Percentiles rank a stretch among this genome's conserved stretches.
phyloP scores from a whole-genome alignment of 2,888 invertebrate species.

The Lasioglossum vierecki region DNA sequence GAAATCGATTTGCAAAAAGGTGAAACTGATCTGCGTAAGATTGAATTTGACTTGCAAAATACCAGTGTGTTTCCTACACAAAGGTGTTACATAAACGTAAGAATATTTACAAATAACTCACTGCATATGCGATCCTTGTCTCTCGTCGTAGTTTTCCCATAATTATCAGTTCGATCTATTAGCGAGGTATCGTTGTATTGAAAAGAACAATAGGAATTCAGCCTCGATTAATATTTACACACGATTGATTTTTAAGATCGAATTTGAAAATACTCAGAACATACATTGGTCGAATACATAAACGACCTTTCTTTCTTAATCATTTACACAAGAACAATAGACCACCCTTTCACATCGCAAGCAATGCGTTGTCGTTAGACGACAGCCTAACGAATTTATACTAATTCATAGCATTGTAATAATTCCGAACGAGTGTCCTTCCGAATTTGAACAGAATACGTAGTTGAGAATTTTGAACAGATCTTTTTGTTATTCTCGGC shows the following conservation, averaged over 20 bases:
- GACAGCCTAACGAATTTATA: conserved; percentile 2
- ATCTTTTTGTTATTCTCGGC: conserved; percentile 27
- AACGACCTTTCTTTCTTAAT: background rate
- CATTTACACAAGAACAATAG: background rate
- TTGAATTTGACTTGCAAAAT: no score
- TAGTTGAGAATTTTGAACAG: conserved; percentile 19
- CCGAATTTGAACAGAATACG: background rate
- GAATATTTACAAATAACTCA: background rate
- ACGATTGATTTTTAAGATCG: no score
- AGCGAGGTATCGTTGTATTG: background rate
- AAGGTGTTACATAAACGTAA: background rate
- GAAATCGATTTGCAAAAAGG: no score
- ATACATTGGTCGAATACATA: background rate
- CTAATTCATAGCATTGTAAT: background rate
- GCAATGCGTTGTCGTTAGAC: background rate
- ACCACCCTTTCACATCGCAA: background rate
- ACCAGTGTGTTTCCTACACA: no score
- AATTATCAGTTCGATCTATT: background rate
- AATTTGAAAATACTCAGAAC: background rate
- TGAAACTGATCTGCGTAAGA: no score
- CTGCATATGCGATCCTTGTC: background rate
- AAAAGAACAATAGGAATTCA: background rate
- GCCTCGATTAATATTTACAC: background rate
- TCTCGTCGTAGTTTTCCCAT: background rate
- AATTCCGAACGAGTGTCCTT: conserved; percentile 16